Evolutionary conservation across 2,113 vertebrate genomes (phyloP), one percentile per base, ranked within the genome.

Genomic region (Strix aluco): DNA sequence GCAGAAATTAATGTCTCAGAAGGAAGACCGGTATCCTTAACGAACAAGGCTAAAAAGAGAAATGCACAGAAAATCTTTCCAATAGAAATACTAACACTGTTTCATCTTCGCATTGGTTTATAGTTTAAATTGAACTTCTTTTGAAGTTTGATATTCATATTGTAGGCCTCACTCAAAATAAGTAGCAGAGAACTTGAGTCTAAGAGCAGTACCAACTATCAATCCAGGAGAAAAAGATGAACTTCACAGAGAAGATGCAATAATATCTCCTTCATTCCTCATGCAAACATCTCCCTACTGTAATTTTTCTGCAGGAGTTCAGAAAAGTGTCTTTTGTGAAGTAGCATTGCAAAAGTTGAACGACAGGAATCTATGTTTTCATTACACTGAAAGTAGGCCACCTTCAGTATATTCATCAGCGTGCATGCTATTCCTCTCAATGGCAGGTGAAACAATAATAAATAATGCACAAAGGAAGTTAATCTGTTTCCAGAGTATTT

Each of bases 391-490:
- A 96, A 92, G 42, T 54, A 90, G 92, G 90, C 65, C 57, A 77
- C 40, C 46, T 85, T 92, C 62, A 69, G 49, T 83, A 81, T 85
- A 84, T 79, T 94, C 40, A 94, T 88, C 85, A 86, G 30, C 58
- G 71, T 80, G 22, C 69, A 74, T 49, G 19, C 23, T 91, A 87
- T 91, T 97, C 25, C n/a, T 92, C n/a, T 87, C 5, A 8, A 72
- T 90, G 54, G 51, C 66, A 94, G 79, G 78, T 86, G 66, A 97
- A 97, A 95, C 59, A 96, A 91, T 89, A 82, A 95, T 97, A 97
- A 97, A 97, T 96, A 97, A 97, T 93, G 85, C 91, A 96, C 86
- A 92, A 88, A 84, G 55, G 65, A 94, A 86, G 70, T 81, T 96
- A 97, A 97, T 96, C 82, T 85, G 59, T 91, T 96, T 85, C 80